Base-by-base conservation (phyloP, 2,797 vertebrate species). In the Cossypha polioptera region DNA sequence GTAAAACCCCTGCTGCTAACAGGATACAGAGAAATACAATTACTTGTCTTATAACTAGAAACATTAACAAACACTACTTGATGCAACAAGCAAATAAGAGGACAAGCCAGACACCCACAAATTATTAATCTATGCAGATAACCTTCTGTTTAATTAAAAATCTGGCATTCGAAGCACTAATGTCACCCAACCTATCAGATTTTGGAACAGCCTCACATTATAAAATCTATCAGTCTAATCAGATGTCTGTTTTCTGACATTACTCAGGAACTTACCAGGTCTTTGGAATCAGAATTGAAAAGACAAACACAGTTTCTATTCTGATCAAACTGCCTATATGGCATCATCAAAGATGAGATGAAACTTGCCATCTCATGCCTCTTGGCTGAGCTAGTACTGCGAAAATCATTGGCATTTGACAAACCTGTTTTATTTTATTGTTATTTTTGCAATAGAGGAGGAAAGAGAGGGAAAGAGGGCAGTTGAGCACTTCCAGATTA, bases 81-180 rank as follows among this genome's bases (percentile, higher is more conserved):
- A 75, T 86, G 24, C 11, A 71, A 69, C 88, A 91, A 92, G 17
- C 61, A 91, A 86, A 89, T 63, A 75, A 93, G 94, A 80, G 43
- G 43, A 94, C 29, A 88, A 84, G 47, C 51, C 55, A 93, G 61
- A 79, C 40, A 92, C 26, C 19, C 66, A 76, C n/a, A 75, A 66
- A 82, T 91, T 92, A 96, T 95, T 95, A 91, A 94, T 92, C 57
- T 86, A 90, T 86, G 88, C n/a, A 79, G 74, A 84, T 90, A 83
- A 88, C 58, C 47, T 91, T 94, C 71, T 91, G 82, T 82, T 93
- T 88, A 79, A 63, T 91, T 89, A 87, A 87, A 90, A 87, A 65
- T 58, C 36, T 82, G 94, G 54, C 40, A 59, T 66, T 78, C 1
- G 2, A 62, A 77, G 33, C 53, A 89, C 26, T 89, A 73, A 75